Evolutionary conservation across 2,888 invertebrate species (phyloP), one percentile per base, ranked within the genome.

Genomic region (Drosophila meridionalis): DNA sequence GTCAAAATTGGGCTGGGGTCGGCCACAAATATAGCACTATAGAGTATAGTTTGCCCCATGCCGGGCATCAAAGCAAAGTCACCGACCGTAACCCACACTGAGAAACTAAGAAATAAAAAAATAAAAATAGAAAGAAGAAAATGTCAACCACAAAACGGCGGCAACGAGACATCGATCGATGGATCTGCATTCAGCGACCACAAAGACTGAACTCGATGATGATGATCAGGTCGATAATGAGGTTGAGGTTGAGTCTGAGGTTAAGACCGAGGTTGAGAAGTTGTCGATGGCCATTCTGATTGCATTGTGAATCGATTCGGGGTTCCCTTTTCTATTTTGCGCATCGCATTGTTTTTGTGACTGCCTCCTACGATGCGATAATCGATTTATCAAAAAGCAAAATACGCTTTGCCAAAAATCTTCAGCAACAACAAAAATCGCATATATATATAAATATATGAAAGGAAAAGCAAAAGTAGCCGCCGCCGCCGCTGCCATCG

Each of bases 311-410:
- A 53, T 55, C 75, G 72, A 42, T 70, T 48, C 60, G 55, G 61
- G 48, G 38, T 65, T 74, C 57, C 60, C 32, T 58, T 58, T 65
- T 65, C 64, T 70, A 63, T 66, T 75, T 71, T 80, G 62, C 73
- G 50, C 63, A 60, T 73, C 48, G 76, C 72, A 73, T 81, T 81
- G 78, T 87, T 83, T 83, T 85, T 85, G 64, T 69, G 73, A 77
- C 71, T 73, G 85, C 85, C 87, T 84, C 87, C 86, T 86, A 80
- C 80, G 81, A 86, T 83, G 89, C 83, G 83, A 82, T 91, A 91
- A 90, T 90, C 90, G 91, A 91, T 91, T 91, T 91, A 90, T 90
- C 84, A 91, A 91, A 86, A 80, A 66, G 60, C 70, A 75, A 80
- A 84, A 87, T 83, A 70, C 82, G 86, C 77, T 85, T 87, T 82